These are phyloP conservation scores for Lycodopsis pacificus DNA, from an alignment of 2,797 vertebrate species.

Conservation along the genomic window DNA sequence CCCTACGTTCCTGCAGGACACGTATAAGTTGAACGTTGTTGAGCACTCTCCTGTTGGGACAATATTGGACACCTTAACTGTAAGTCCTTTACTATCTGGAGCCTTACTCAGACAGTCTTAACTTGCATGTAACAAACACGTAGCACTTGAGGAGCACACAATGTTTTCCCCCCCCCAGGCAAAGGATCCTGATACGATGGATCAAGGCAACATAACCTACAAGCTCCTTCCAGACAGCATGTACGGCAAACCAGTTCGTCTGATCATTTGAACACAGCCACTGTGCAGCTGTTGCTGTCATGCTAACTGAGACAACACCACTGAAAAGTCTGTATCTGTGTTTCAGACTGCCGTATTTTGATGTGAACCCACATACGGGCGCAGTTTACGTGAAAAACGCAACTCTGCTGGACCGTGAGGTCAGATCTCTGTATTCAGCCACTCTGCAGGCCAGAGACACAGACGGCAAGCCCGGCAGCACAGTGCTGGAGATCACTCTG, in stretches of 20 bases:
- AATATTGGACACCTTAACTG: slow-evolving; percentile 80
- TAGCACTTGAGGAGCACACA: not conserved
- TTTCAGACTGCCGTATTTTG: slow-evolving; percentile 84
- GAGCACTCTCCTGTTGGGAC: slow-evolving; percentile 85
- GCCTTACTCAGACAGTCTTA: not conserved
- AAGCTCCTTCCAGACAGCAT: slow-evolving; percentile 87
- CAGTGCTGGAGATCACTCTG: slow-evolving; percentile 87
- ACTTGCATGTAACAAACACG: not conserved
- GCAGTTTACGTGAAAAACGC: slow-evolving; percentile 79
- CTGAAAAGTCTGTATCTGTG: slow-evolving; percentile 18
- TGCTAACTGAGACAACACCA: not conserved
- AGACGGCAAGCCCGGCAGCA: slow-evolving; percentile 70
- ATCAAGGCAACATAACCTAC: slow-evolving; percentile 86
- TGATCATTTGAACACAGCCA: not conserved
- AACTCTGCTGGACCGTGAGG: slow-evolving; percentile 87
- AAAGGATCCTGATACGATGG: slow-evolving; percentile 87
- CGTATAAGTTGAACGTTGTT: slow-evolving; percentile 78
- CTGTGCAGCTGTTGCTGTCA: not conserved
- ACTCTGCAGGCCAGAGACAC: slow-evolving; percentile 91
- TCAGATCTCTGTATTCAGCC: slow-evolving; percentile 82
- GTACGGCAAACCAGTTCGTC: slow-evolving; percentile 77
- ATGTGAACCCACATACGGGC: slow-evolving; percentile 79
- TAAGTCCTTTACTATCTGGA: slow-evolving; percentile 69
- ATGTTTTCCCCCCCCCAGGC: slow-evolving; percentile 81
- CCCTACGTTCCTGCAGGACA: slow-evolving; percentile 82